Percentiles rank a stretch among this genome's conserved stretches.
Evolutionary conservation across 2,113 vertebrate genomes (phyloP).

Genomic region (Aegotheles bennettii): DNA sequence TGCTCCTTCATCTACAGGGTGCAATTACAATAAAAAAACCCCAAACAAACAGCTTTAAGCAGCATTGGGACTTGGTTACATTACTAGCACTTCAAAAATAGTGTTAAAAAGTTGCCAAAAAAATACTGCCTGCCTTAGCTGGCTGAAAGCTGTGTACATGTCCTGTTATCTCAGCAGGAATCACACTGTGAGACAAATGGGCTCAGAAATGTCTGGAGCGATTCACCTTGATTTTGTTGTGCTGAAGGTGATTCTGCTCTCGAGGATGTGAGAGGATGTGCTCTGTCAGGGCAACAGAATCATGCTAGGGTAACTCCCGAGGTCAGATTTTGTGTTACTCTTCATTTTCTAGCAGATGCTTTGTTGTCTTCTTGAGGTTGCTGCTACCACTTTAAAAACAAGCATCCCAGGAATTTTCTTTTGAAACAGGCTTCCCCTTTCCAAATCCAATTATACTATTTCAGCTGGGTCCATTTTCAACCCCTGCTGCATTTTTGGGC

Average conservation of each 20-base stretch:
- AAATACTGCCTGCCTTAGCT: background rate
- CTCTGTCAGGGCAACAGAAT: background rate
- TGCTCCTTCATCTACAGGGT: background rate
- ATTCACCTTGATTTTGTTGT: background rate
- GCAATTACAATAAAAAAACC: background rate
- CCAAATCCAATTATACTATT: slow-evolving; percentile 50
- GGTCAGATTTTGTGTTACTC: background rate
- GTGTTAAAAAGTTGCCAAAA: background rate
- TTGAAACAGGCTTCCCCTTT: slow-evolving; percentile 49
- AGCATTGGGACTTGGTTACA: background rate
- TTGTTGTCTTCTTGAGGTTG: background rate
- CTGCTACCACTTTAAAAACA: slow-evolving; percentile 58
- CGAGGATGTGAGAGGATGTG: background rate
- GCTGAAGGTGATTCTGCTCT: background rate
- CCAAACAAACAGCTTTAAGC: background rate
- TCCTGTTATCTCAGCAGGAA: background rate
- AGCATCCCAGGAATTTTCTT: slow-evolving; percentile 64
- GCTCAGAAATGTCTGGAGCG: background rate
- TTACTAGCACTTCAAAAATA: background rate
- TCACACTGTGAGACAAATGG: background rate
- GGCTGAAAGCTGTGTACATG: background rate
- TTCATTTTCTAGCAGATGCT: background rate
- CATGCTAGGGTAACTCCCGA: background rate
- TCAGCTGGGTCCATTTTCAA: slow-evolving; percentile 47
- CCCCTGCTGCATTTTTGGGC: background rate